Percentiles rank a stretch among this genome's conserved stretches.
phyloP scores from a whole-genome alignment of 1,140 invertebrate species.

The Manduca sexta region DNA sequence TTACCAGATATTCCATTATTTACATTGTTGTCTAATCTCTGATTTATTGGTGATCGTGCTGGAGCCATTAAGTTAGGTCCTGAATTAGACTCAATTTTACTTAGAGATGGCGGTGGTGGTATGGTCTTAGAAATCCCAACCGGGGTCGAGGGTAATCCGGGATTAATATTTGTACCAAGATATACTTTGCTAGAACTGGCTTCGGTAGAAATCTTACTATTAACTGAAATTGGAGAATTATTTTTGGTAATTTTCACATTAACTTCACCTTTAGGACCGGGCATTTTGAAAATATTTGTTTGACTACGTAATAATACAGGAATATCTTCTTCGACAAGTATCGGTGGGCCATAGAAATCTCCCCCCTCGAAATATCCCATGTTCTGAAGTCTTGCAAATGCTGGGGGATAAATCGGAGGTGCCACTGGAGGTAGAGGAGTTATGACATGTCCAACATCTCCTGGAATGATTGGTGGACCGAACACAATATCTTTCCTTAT shows the following conservation, averaged over 20 bases:
- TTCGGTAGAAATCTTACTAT: not conserved
- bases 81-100: too few relatives aligned
- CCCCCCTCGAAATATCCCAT: not conserved
- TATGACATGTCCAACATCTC: not conserved
- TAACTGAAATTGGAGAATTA: not conserved
- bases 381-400: not conserved
- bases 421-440: not conserved
- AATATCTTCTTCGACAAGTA: not conserved
- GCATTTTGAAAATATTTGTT: not conserved
- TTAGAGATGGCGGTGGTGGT: too few relatives aligned
- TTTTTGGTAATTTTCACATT: not conserved
- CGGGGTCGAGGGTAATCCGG: too few relatives aligned
- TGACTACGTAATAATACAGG: not conserved
- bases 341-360: not conserved
- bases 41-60: too few relatives aligned
- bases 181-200: not conserved
- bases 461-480: not conserved
- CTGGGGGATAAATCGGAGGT: too few relatives aligned
- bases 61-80: not conserved
- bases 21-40: too few relatives aligned
- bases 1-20: too few relatives aligned
- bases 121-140: not conserved
- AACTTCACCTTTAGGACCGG: not conserved
- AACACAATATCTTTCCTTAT: not conserved
- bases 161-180: not conserved